Evolutionary conservation across 2,113 vertebrate species (phyloP), one percentile per base, ranked within the genome.

Genomic region (Centropristis striata): DNA sequence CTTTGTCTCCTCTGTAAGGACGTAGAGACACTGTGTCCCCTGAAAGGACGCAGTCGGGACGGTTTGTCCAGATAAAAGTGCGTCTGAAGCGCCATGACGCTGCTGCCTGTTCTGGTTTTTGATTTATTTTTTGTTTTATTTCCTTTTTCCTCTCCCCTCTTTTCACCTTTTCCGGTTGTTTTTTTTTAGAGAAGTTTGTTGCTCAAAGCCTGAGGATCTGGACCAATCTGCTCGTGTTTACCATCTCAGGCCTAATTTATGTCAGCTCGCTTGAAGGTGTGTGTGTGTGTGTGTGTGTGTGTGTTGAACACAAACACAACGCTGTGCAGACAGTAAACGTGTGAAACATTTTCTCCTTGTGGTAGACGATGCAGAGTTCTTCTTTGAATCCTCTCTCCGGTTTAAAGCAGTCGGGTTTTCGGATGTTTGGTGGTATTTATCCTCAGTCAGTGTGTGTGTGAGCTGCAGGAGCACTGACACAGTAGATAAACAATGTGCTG

Each of bases 61-160:
- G 1, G 21, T 73, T 36, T 16, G 41, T 57, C 39, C 14, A 5
- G 5, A 69, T 59, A 1, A 28, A 53, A 20, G 25, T 39, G 59
- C 18, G 36, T 63, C 41, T 2, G 13, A 18, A 9, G 7, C 21
- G 51, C 15, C 44, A 4, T 32, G 49, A 57, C 20, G 20, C 25
- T 12, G 61, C 79, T 63, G 75, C 63, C 72, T 77, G 1, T 42
- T 42, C 16, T 9, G 50, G 4, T 10, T 41, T 16, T 44, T 25
- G 5, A 0, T 44, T 36, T 27, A 0, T 5, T 16, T 39, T 1
- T 0, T 18, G 0, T 0, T n/a, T 2, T 7, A 5, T 8, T 15
- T 21, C 0, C 1, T 12, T 2, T 20, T 65, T 27, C 20, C 9
- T 54, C 21, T 23, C 12, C 23, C 15, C 3, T 42, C 28, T 23